A percentile compares a stretch with the other conserved stretches of the same genome.
Evolutionary conservation across 2,888 invertebrate species (phyloP).

Genomic region (Dryomyza anilis): DNA sequence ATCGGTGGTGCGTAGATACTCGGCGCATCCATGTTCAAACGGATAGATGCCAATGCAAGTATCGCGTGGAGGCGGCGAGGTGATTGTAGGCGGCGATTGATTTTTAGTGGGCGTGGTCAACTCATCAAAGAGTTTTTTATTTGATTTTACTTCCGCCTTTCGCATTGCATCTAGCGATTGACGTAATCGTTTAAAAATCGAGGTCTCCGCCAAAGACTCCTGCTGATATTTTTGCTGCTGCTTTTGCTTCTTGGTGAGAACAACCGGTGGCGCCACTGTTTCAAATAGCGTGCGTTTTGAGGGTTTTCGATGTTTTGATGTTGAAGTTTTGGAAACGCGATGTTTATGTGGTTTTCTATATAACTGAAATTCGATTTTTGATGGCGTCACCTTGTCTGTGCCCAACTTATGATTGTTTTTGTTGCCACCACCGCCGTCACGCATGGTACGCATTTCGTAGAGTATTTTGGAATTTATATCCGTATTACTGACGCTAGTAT

Average conservation of each 20-base stretch:
- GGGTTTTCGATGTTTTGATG: constrained; percentile 23
- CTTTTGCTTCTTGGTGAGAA: too few relatives aligned
- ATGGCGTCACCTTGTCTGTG: constrained; percentile 41
- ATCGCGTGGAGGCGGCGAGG: constrained; percentile 22
- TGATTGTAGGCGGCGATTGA: background rate
- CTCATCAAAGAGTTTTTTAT: constrained; percentile 41
- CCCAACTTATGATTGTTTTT: constrained; percentile 6
- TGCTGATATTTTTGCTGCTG: background rate
- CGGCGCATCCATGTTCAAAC: constrained; percentile 71
- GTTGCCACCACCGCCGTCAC: constrained; percentile 33
- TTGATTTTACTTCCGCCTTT: constrained; percentile 22
- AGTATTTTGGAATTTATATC: constrained; percentile 47
- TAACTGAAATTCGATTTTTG: constrained; percentile 55
- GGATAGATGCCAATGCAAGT: constrained; percentile 68
- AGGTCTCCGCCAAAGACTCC: constrained; percentile 24
- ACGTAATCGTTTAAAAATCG: constrained; percentile 40
- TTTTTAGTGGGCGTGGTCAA: constrained; percentile 47
- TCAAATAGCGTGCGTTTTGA: constrained; percentile 32
- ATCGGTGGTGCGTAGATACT: constrained; percentile 70
- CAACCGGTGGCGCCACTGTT: too few relatives aligned
- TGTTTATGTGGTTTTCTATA: constrained; percentile 38
- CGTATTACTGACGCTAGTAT: constrained; percentile 31
- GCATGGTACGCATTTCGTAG: constrained; percentile 51
- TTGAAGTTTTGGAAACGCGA: background rate
- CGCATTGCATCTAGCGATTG: constrained; percentile 47